Conservation (phyloP, 2,113 vertebrate genomes). For the Syngnathoides biaculeatus region DNA sequence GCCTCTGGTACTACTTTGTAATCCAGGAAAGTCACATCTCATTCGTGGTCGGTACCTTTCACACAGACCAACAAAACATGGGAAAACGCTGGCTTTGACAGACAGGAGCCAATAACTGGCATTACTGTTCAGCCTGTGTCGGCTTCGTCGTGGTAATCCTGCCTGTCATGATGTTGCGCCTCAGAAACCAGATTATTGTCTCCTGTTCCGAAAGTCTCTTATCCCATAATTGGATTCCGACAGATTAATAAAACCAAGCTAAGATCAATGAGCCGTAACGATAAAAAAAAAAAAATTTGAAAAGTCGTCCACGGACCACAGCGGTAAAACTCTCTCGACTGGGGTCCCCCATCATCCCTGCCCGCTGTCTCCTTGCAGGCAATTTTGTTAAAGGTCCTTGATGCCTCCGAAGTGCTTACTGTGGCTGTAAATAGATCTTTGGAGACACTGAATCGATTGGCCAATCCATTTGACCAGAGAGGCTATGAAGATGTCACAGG, state of each 20-base stretch:
- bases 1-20: background rate
- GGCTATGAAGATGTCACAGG: constrained; percentile 55
- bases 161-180: background rate
- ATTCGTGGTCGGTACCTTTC: background rate
- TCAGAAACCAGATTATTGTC: constrained; percentile 3
- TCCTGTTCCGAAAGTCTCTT: constrained; percentile 31
- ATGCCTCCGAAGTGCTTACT: constrained; percentile 61
- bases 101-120: background rate
- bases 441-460: constrained; percentile 57
- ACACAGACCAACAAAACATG: background rate
- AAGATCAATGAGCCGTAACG: constrained; percentile 54
- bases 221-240: constrained; percentile 44
- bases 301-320: constrained; percentile 15
- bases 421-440: constrained; percentile 64
- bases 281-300: constrained; percentile 25
- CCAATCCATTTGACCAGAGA: constrained; percentile 58
- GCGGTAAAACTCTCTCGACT: constrained; percentile 41
- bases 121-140: background rate
- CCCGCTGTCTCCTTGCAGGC: constrained; percentile 49
- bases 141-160: background rate
- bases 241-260: constrained; percentile 49
- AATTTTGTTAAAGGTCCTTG: constrained; percentile 69
- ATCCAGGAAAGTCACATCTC: background rate
- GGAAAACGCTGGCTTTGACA: background rate
- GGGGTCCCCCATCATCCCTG: constrained; percentile 46